A percentile compares a stretch with the other conserved stretches of the same genome.
Evolutionary conservation across 2,797 vertebrate species (phyloP).

Genomic region (Hemitrygon akajei): DNA sequence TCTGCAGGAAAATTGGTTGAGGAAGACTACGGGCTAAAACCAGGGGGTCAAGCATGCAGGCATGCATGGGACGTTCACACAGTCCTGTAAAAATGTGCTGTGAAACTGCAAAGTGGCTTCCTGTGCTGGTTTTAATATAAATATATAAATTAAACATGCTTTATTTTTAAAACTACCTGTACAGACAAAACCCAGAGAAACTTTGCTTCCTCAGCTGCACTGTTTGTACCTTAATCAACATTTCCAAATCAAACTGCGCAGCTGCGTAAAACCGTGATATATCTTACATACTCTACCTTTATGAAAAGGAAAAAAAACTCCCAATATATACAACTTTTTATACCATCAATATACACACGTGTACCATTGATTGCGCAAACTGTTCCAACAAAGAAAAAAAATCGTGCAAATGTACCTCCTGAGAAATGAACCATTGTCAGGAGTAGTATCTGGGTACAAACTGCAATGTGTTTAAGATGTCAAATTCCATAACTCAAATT

Average conservation of each 20-base stretch:
- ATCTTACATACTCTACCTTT: slow-evolving; percentile 32
- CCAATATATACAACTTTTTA: slow-evolving; percentile 55
- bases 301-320: slow-evolving; percentile 38
- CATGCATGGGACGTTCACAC: not conserved
- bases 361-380: slow-evolving; percentile 58
- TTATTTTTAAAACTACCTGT: slow-evolving; percentile 38
- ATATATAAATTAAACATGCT: slow-evolving; percentile 38
- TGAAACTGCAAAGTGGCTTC: slow-evolving; percentile 35
- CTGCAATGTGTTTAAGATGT: slow-evolving; percentile 5
- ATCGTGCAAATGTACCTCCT: slow-evolving; percentile 38
- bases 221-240: slow-evolving; percentile 41
- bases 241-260: slow-evolving; percentile 50
- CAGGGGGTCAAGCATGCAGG: slow-evolving; percentile 13
- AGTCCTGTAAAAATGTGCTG: slow-evolving; percentile 37
- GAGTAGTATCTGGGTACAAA: slow-evolving; percentile 28
- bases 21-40: not conserved
- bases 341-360: slow-evolving; percentile 64
- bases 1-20: not conserved
- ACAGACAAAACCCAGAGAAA: slow-evolving; percentile 31
- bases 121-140: slow-evolving; percentile 37
- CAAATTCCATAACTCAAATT: slow-evolving; percentile 18
- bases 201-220: slow-evolving; percentile 26
- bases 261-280: slow-evolving; percentile 48
- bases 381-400: slow-evolving; percentile 54
- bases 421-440: not conserved